Base-by-base conservation (phyloP, 1,140 invertebrate genomes). In the Metaphire vulgaris region DNA sequence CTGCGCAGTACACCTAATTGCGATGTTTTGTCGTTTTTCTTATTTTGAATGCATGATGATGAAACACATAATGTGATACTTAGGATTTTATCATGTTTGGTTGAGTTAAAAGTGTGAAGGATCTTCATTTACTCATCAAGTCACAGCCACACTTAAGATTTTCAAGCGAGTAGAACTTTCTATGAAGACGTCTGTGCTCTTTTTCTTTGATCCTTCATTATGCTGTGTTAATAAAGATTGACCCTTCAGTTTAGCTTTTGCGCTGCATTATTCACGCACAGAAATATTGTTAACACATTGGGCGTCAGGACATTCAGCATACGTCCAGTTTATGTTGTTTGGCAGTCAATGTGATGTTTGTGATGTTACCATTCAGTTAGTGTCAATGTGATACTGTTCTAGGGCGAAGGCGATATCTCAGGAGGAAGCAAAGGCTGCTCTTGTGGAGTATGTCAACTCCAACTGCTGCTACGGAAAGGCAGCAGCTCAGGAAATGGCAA, bases 391-490 rank as follows among this genome's bases (percentile, higher is more conserved):
- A 12, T 56, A 21, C 41, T 12, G 6, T 56, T 56, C 21, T 21
- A 73, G 72, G 2, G 31, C 72, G 56, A 34, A 31, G 28, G 41
- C 41, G 28, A 73, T 73, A 34, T 21, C 32, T 1, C 72, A 89
- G 79, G 76, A 86, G 70, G 81, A 86, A 77, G 87, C 85, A 2
- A 76, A 86, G 69, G 79, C 83, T 26, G 87, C 87, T 1, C 80
- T 89, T 1, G 31, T 86, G 14, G 78, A 80, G 34, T 81, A 87
- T 74, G 85, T 87, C 1, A 83, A 82, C 34, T 80, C 83, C 32
- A 85, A 87, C 77, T 88, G 86, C 79, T 89, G 88, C 78, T 89
- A 87, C 83, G 87, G 88, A 0, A 79, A 80, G 31, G 78, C 81
- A 1, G 85, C 87, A 14, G 88, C 87, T 6, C 82, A 83, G 74